Evolutionary conservation across 2,888 invertebrate genomes (phyloP), one percentile per base, ranked within the genome.

Genomic region (Fissipunctia ypsillon): DNA sequence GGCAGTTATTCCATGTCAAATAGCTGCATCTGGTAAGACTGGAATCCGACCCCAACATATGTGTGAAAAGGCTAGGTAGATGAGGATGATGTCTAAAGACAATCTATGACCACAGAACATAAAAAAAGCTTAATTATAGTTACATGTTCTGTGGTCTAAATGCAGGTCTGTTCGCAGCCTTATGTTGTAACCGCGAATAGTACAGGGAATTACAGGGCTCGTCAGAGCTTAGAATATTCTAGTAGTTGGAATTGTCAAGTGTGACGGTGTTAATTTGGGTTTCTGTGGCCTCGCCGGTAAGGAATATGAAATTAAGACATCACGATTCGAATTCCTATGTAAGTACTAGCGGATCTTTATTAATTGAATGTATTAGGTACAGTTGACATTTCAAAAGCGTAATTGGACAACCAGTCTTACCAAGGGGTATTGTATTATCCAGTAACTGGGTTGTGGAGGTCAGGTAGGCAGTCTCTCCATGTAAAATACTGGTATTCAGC

Each of bases 151-250:
- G 41, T 43, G 14, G 4, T 3, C 41, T 2, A 12, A 12, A 43
- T 5, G 4, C 43, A 43, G 16, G 43, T 43, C 43, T 43, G 43
- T 5, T 5, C 16, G 0, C 14, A 54, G 22, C 70, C 35, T 76
- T 48, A 69, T 38, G 6, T 22, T 48, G 45, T 6, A 41, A 45
- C 38, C 31, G 60, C 50, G 43, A 38, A 35, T n/a, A 54, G 80
- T 59, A 41, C 57, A 41, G 71, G 64, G 76, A 77, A 71, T 73
- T 83, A 64, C 54, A 72, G 81, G 80, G 70, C 67, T 57, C 56
- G 57, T 25, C 54, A 54, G 35, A 48, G 57, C 56, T 65, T 77
- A 69, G 69, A 81, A 73, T 81, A 83, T 69, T 78, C 71, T 48
- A 83, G 71, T 73, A 69, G 66, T 28, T 57, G 43, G 43, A 81